Base-by-base conservation (phyloP, 2,888 invertebrate genomes). In the Dascillus cervinus region DNA sequence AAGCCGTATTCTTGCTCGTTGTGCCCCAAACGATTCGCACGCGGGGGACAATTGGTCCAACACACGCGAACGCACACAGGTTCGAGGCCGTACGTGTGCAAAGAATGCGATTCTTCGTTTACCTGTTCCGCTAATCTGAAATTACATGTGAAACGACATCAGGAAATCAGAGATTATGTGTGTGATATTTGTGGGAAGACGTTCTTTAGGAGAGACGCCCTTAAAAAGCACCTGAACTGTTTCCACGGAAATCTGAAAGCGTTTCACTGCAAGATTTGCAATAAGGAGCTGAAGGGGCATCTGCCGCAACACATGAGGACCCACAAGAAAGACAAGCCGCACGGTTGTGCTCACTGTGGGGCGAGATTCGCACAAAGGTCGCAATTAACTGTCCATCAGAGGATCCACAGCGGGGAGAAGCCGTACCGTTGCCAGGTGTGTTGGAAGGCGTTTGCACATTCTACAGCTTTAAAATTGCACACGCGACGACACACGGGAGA, bases 351-450 rank as follows among this genome's bases (percentile, higher is more conserved):
- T 1, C 78, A 78, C 3, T 90, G 89, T 56, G 81, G 82, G 2
- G 79, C 83, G 27, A 66, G 77, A 14, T 90, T 90, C 51, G 84
- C 83, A 0, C 89, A 89, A 56, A 79, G 85, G 39, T 86, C 86
- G 0, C 89, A 90, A 55, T 62, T 87, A 41, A 86, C 80, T 6
- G 88, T 89, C 0, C 89, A 90, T 49, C 79, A 80, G 54, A 71
- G 89, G 9, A 81, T 79, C n/a, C 90, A 90, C 54, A 82, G 84
- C 1, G 89, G 89, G 0, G 86, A 80, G 44, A 72, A 84, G 29
- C 90, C 90, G 0, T 90, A 86, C 55, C 70, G 77, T 10, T 90
- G 90, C 61, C 77, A 79, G 48, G 86, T 89, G 33, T 86, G 86
- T 57, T 73, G 77, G 65, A 77, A 79, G 41, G 76, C 79, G 0